Conservation (phyloP, 1,140 invertebrate genomes). For the Pseudobourletiella spinata region DNA sequence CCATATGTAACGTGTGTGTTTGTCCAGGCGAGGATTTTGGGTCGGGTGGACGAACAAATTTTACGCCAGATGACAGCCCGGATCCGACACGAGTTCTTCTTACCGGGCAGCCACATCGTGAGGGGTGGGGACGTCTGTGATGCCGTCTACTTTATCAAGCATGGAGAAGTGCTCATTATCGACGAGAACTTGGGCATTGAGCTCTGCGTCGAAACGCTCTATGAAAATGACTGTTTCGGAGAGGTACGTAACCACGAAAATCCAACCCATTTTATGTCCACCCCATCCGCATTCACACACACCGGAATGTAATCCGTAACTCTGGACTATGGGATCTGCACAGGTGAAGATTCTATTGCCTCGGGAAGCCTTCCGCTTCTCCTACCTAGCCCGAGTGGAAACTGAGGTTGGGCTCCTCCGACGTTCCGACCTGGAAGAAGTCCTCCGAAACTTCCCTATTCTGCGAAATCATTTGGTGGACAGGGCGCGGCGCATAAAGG, state of each 20-base stretch:
- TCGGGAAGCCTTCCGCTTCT: conserved; percentile 23
- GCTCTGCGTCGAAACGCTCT: conserved; percentile 27
- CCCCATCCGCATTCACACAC: neutral
- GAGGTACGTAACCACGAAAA: conserved; percentile 14
- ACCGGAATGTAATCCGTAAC: neutral
- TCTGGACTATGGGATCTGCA: neutral
- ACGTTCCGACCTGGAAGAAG: conserved; percentile 22
- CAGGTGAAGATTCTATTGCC: conserved; percentile 31
- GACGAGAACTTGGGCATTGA: conserved; percentile 30
- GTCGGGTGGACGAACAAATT: conserved; percentile 25
- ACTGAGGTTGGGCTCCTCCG: conserved; percentile 28
- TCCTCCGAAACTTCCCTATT: conserved; percentile 24
- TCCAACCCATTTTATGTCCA: neutral
- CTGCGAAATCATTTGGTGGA: conserved; percentile 16
- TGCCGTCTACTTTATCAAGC: conserved; percentile 32
- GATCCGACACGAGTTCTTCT: conserved; percentile 26
- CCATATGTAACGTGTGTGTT: too few relatives aligned
- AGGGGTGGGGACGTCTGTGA: conserved; percentile 25
- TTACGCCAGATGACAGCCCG: conserved; percentile 25
- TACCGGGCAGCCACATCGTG: conserved; percentile 27
- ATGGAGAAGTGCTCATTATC: conserved; percentile 30
- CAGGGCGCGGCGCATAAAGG: conserved; percentile 15
- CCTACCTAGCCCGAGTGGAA: conserved; percentile 28
- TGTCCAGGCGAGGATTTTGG: conserved; percentile 23
- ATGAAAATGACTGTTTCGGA: conserved; percentile 33